A percentile compares a stretch with the other conserved stretches of the same genome.
Conservation (phyloP, 2,888 invertebrate species). For the Rhimphoctona megacephalus region DNA sequence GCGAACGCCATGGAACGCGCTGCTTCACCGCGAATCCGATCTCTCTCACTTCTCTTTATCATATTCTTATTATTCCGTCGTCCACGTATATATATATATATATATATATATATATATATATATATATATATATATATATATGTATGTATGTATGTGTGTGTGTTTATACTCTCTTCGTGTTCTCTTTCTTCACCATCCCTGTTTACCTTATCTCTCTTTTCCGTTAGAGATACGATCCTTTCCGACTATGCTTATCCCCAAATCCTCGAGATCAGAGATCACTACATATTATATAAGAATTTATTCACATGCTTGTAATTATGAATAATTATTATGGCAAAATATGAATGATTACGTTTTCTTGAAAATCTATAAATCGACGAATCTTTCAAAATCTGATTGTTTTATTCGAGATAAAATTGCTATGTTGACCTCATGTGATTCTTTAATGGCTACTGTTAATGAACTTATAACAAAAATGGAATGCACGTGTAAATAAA, state of each 20-base stretch:
- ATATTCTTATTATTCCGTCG: constrained; percentile 59
- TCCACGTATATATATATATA: constrained; percentile 12
- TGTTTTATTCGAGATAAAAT: not conserved
- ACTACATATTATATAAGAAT: not conserved
- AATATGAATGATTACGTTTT: not conserved
- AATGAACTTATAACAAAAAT: not conserved
- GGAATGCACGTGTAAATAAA: not conserved
- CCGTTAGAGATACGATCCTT: constrained; percentile 52
- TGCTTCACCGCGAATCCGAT: constrained; percentile 66
- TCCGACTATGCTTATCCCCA: constrained; percentile 54
- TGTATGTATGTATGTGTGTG: too few species aligned
- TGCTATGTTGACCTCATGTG: not conserved
- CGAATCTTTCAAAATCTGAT: not conserved
- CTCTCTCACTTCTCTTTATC: constrained; percentile 67
- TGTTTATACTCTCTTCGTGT: constrained; percentile 29
- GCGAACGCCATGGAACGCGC: constrained; percentile 47
- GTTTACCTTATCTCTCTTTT: constrained; percentile 56
- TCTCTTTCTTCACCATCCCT: constrained; percentile 43
- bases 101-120: too few species aligned
- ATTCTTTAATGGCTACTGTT: not conserved
- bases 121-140: too few species aligned
- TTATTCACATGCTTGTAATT: not conserved
- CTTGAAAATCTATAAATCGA: not conserved
- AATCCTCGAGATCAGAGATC: constrained; percentile 31
- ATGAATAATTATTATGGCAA: not conserved